Evolutionary conservation across 2,888 invertebrate genomes (phyloP).

Genomic region (Ormyrus thymus): DNA sequence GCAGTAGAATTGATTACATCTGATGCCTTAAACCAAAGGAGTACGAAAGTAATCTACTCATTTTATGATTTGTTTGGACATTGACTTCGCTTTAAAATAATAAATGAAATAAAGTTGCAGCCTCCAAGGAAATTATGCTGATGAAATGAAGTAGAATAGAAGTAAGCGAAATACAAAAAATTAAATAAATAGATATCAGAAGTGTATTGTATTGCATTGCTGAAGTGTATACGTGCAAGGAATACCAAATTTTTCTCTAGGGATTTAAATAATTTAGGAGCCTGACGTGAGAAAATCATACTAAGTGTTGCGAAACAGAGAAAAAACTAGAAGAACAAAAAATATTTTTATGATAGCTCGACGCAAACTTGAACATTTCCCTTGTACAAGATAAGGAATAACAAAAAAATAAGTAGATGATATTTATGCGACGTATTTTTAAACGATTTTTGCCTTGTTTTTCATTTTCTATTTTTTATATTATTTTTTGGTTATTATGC

Average conservation of each 20-base stretch:
- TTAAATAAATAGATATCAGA: conserved; percentile 38
- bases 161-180: conserved; percentile 26
- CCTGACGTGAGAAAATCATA: conserved; percentile 64
- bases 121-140: background rate
- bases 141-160: conserved; percentile 30
- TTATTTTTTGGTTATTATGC: conserved; percentile 39
- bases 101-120: conserved; percentile 20
- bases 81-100: conserved; percentile 29
- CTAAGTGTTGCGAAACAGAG: conserved; percentile 60
- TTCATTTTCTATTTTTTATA: conserved; percentile 46
- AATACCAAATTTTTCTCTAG: conserved; percentile 61
- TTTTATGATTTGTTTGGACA: conserved; percentile 43
- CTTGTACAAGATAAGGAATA: conserved; percentile 34
- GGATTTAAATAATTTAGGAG: conserved; percentile 61
- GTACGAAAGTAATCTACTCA: conserved; percentile 54
- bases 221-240: conserved; percentile 58
- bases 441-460: conserved; percentile 40
- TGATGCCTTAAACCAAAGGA: conserved; percentile 56
- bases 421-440: conserved; percentile 42
- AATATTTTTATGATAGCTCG: conserved; percentile 71
- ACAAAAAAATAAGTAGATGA: conserved; percentile 15
- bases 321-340: conserved; percentile 62
- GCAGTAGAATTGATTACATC: conserved; percentile 49
- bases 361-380: conserved; percentile 59
- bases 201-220: conserved; percentile 47